Base-by-base conservation (phyloP, 2,797 vertebrate genomes). In the Gorsachius magnificus region DNA sequence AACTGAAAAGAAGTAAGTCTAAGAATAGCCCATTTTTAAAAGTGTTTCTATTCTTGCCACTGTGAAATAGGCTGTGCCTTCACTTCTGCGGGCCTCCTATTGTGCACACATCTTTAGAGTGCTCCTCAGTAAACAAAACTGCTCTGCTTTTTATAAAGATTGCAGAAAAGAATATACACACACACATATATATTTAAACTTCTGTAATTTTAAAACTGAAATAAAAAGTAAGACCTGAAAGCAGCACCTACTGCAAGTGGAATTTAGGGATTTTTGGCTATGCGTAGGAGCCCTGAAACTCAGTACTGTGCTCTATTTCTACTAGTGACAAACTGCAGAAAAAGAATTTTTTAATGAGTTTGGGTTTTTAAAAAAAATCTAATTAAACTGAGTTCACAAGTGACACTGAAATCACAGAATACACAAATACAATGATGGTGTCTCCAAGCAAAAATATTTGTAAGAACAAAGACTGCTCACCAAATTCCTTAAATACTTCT, bases 401-500 rank as follows among this genome's bases (percentile, higher is more conserved):
- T 0, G 16, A 81, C 86, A 84, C 3, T 83, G 71, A 87, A 95
- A 90, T 88, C 22, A 83, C 2, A 86, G 82, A 69, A 92, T 57
- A 95, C 72, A 91, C 65, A 90, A 87, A 90, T 56, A 93, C 70
- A 85, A 69, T 4, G 38, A 85, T 26, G 35, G 70, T 90, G 85
- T 94, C 91, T 96, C 72, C 80, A 79, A 94, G 94, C 83, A 96
- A 91, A 95, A 95, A 94, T 89, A 92, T 95, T 87, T 95, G 46
- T 54, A 89, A 93, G 95, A 96, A 87, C 86, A 93, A 96, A 89
- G 90, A 54, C 79, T 74, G 72, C 72, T 94, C 94, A 87, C 77
- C 61, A 93, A 94, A 94, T 95, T 95, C 95, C 93, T 96, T 83
- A 95, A 96, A 97, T 94, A 83, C 66, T 82, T 96, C 66, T 92